Conservation (phyloP, 2,797 vertebrate genomes). For the Lemur catta region DNA sequence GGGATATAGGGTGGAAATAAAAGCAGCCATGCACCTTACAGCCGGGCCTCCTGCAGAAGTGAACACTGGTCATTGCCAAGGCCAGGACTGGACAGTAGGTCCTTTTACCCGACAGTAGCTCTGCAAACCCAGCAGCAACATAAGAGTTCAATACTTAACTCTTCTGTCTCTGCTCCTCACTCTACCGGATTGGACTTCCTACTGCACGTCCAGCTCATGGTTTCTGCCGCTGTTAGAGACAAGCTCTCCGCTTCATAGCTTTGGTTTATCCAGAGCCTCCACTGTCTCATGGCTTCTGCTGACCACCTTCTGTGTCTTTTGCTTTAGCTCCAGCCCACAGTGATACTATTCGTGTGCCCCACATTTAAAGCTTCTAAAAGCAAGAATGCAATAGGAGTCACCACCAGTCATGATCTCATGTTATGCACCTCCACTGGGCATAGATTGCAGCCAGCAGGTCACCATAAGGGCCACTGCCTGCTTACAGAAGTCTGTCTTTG, state of each 20-base stretch:
- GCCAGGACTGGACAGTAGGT: neutral
- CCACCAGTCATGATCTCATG: neutral
- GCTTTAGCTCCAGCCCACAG: neutral
- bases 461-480: neutral
- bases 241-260: neutral
- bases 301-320: neutral
- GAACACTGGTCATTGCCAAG: neutral
- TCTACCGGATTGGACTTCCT: neutral
- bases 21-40: neutral
- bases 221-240: neutral
- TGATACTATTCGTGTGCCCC: neutral
- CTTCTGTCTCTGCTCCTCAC: neutral
- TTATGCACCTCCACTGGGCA: neutral
- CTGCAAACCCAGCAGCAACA: neutral
- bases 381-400: neutral
- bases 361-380: neutral
- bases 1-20: neutral
- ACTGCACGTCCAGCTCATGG: neutral
- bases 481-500: neutral
- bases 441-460: neutral
- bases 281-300: neutral
- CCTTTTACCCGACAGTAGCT: neutral
- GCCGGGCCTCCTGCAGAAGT: neutral
- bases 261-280: neutral
- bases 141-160: neutral